These are phyloP conservation scores for Melanotaenia parkinsoni DNA, from an alignment of 2,797 vertebrate genomes.

Conservation along the genomic window DNA sequence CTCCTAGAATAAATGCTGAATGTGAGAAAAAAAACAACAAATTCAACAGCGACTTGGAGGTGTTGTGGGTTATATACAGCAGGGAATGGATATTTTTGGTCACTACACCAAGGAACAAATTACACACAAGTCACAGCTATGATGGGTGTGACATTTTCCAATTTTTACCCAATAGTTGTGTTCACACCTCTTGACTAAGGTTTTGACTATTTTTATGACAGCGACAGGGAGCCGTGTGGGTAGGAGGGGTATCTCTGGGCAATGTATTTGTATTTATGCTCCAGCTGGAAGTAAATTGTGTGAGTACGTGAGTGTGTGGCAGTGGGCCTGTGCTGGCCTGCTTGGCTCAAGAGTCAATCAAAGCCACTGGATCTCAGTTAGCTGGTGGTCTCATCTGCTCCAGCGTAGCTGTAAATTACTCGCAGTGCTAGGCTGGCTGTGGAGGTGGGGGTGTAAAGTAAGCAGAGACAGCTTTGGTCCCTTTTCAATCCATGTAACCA, in stretches of 20 bases:
- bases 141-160: slow-evolving; percentile 79
- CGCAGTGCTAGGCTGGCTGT: slow-evolving; percentile 57
- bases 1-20: slow-evolving; percentile 45
- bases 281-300: slow-evolving; percentile 20
- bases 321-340: slow-evolving; percentile 58
- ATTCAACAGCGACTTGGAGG: slow-evolving; percentile 47
- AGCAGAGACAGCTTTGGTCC: slow-evolving; percentile 67
- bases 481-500: slow-evolving; percentile 55
- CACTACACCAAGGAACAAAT: slow-evolving; percentile 67
- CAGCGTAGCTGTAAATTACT: slow-evolving; percentile 80
- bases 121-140: slow-evolving; percentile 76
- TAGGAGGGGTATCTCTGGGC: slow-evolving; percentile 16
- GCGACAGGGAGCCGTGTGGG: slow-evolving; percentile 35
- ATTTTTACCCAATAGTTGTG: slow-evolving; percentile 75
- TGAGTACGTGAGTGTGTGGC: slow-evolving; percentile 15
- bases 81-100: slow-evolving; percentile 74
- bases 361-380: slow-evolving; percentile 60
- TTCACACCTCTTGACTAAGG: slow-evolving; percentile 77
- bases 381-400: slow-evolving; percentile 77
- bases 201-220: slow-evolving; percentile 17
- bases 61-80: slow-evolving; percentile 60
- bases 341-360: slow-evolving; percentile 58
- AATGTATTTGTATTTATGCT: slow-evolving; percentile 40
- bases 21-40: slow-evolving; percentile 40
- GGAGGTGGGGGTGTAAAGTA: slow-evolving; percentile 76